phyloP scores from a whole-genome alignment of 2,113 vertebrate genomes.

The Ranitomeya imitator region DNA sequence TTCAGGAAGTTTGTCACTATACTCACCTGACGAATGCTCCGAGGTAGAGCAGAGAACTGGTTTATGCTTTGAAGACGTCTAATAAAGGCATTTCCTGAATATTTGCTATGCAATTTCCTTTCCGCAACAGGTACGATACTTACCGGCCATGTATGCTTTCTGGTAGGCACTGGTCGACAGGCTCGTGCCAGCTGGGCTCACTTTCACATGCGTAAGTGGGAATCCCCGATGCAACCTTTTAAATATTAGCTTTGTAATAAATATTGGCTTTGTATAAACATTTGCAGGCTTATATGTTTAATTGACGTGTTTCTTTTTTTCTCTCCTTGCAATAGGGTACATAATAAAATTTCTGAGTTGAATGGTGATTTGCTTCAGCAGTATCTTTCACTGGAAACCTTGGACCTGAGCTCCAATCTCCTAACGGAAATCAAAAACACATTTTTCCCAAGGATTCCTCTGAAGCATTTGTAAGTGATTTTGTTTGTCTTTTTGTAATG shows the following conservation, averaged over 20 bases:
- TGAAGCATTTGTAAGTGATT: slow-evolving; percentile 81
- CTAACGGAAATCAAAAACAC: slow-evolving; percentile 79
- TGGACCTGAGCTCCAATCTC: slow-evolving; percentile 82
- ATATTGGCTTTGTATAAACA: neutral
- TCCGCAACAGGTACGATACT: too few species aligned
- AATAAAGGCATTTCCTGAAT: too few species aligned
- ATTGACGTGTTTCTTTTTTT: neutral
- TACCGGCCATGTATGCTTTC: too few species aligned
- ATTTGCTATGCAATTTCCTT: too few species aligned
- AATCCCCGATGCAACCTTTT: too few species aligned
- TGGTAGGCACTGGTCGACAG: too few species aligned
- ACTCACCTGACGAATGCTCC: too few species aligned
- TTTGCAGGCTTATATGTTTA: neutral
- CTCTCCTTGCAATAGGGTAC: slow-evolving; percentile 67
- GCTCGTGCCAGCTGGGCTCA: too few species aligned
- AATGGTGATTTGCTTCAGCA: slow-evolving; percentile 74
- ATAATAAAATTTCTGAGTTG: slow-evolving; percentile 78
- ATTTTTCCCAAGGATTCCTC: slow-evolving; percentile 79
- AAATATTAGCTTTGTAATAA: neutral
- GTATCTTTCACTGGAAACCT: slow-evolving; percentile 76
- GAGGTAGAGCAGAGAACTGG: too few species aligned
- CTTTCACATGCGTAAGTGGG: too few species aligned
- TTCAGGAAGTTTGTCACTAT: too few species aligned
- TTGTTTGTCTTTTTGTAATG: neutral
- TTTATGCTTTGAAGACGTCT: too few species aligned